phyloP scores from a whole-genome alignment of 2,888 invertebrate species.

The Agrotis puta region DNA sequence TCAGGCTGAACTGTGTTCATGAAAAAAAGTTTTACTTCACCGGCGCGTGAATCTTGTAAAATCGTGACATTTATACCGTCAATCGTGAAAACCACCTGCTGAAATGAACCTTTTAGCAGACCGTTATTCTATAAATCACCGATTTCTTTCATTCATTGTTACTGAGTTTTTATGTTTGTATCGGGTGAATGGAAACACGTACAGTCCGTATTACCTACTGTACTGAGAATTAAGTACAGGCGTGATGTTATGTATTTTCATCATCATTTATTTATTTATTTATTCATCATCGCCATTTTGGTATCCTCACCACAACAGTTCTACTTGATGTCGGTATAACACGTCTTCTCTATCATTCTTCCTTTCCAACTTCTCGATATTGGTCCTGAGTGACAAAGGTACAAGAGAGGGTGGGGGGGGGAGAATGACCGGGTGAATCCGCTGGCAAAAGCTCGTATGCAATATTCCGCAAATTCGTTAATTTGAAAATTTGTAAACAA shows the following conservation, averaged over 20 bases:
- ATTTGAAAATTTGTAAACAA: too few relatives aligned
- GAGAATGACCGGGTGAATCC: too few relatives aligned
- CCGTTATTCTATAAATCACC: conserved; percentile 11
- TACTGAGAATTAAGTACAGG: not conserved
- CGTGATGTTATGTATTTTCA: not conserved
- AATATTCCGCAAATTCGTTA: too few relatives aligned
- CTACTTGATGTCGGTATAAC: not conserved
- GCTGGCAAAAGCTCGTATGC: too few relatives aligned
- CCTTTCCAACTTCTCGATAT: not conserved
- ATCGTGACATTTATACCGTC: conserved; percentile 29
- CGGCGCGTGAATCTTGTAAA: not conserved
- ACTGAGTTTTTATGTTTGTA: not conserved
- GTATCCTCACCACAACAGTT: not conserved
- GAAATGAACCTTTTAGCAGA: not conserved
- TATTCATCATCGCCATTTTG: not conserved
- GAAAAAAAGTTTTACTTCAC: conserved; percentile 6
- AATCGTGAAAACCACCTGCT: conserved; percentile 37
- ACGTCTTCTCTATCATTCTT: not conserved
- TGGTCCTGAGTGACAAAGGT: too few relatives aligned
- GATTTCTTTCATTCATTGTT: not conserved
- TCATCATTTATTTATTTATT: too few relatives aligned
- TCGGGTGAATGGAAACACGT: not conserved
- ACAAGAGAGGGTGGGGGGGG: too few relatives aligned
- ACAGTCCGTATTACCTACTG: not conserved
- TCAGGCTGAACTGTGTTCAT: conserved; percentile 7